A percentile compares a stretch with the other conserved stretches of the same genome.
phyloP scores from a whole-genome alignment of 2,888 invertebrate species.

The Athetis lepigone region DNA sequence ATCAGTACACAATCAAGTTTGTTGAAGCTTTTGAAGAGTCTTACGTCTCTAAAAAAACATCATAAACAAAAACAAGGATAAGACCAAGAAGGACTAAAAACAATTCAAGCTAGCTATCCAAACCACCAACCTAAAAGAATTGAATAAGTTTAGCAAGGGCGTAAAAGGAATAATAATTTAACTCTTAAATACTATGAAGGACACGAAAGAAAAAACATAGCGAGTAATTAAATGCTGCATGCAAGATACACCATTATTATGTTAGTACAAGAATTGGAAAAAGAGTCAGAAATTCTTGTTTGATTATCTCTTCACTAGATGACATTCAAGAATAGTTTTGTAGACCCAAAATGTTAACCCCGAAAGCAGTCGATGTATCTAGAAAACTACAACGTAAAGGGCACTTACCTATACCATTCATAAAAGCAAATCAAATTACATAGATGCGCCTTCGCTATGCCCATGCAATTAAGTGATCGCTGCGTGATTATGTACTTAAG shows the following conservation, averaged over 20 bases:
- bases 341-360: neutral
- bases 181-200: neutral
- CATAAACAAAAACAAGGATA: neutral
- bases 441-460: constrained; percentile 37
- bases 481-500: constrained; percentile 53
- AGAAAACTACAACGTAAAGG: neutral
- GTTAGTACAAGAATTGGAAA: neutral
- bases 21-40: neutral
- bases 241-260: neutral
- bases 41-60: neutral
- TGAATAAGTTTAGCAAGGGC: neutral
- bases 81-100: neutral
- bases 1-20: constrained; percentile 22
- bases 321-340: neutral
- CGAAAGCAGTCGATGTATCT: neutral
- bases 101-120: neutral
- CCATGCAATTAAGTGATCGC: constrained; percentile 53
- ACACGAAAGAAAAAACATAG: neutral
- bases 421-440: constrained; percentile 39
- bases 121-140: neutral
- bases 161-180: constrained; percentile 2
- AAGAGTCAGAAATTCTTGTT: neutral
- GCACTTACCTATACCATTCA: constrained; percentile 2
- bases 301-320: too few species aligned
- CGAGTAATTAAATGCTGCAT: neutral